phyloP scores from a whole-genome alignment of 2,888 invertebrate genomes.

The Mycalesis mineus region DNA sequence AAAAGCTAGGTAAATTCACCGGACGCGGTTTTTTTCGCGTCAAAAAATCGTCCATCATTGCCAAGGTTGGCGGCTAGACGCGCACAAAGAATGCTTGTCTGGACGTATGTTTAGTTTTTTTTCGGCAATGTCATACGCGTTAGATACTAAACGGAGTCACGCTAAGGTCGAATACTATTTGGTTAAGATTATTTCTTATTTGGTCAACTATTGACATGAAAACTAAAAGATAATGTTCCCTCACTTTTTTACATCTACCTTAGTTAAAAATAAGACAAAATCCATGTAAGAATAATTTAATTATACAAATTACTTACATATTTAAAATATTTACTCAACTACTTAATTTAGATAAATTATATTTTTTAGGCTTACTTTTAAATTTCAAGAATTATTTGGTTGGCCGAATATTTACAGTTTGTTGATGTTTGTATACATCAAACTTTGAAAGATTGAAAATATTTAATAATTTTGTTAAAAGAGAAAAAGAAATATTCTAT shows the following conservation, averaged over 20 bases:
- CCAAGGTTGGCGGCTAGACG: conserved; percentile 71
- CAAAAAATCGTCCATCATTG: conserved; percentile 72
- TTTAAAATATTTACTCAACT: too few relatives aligned
- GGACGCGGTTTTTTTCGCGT: conserved; percentile 62
- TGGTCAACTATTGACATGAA: conserved; percentile 24
- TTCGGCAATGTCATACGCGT: conserved; percentile 72
- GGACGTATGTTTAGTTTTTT: conserved; percentile 58
- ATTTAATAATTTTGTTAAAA: too few relatives aligned
- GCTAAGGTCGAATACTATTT: conserved; percentile 66
- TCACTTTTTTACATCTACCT: not conserved
- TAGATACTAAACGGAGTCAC: conserved; percentile 53
- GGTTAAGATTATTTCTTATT: conserved; percentile 60
- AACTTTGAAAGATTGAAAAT: too few relatives aligned
- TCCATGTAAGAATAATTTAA: too few relatives aligned
- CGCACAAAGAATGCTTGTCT: conserved; percentile 72
- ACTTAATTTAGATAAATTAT: too few relatives aligned
- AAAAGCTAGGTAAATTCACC: conserved; percentile 76
- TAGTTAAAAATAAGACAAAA: too few relatives aligned
- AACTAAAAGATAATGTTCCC: not conserved
- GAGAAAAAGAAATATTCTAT: too few relatives aligned
- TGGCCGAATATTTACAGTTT: too few relatives aligned
- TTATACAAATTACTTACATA: too few relatives aligned
- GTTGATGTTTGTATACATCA: too few relatives aligned
- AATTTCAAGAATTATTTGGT: too few relatives aligned
- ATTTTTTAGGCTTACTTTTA: too few relatives aligned